Base-by-base conservation (phyloP, 1,140 invertebrate species). In the Drosophila lowei region DNA sequence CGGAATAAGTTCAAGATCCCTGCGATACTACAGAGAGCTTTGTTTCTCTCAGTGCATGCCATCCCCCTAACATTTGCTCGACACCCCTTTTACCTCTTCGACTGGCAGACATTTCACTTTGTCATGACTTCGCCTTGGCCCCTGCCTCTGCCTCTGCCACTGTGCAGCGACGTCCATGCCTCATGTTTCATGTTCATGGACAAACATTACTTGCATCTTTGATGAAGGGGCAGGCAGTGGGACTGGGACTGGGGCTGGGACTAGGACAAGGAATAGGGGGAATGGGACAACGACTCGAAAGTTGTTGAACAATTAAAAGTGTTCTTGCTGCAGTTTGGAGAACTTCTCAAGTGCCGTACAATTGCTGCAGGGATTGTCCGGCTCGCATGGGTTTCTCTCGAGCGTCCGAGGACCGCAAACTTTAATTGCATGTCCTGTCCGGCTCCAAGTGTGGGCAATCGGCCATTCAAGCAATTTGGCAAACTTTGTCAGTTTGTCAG, bases 151-250 rank as follows among this genome's bases (percentile, higher is more conserved):
- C 5, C 52, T 18, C 41, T 58, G 54, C 13, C 44, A n/a, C 41
- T 49, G 71, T 56, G 46, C 21, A 9, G 23, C 59, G 55, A 72
- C 46, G 52, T 59, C 41, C 56, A 49, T 58, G 59, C 63, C 46
- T 59, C 60, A n/a, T 64, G 62, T 58, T 42, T 73, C 72, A 54
- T 74, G 72, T 73, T 73, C 72, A 42, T 74, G 61, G 63, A 52
- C 72, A 74, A 75, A 75, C 63, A 61, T 67, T 67, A 67, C 72
- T 70, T 73, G 72, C 72, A 79, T 75, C 59, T 73, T 76, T 65
- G 60, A 79, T 71, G 52, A 54, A 50, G 21, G 18, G 34, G 8
- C 30, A 42, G 63, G 49, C 30, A 15, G 9, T 28, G 62, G n/a
- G 46, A 54, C 63, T 21, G 46, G 38, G 46, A 54, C 63, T 21